Conservation (phyloP, 2,888 invertebrate species). For the Parapristionchus giblindavisi region DNA sequence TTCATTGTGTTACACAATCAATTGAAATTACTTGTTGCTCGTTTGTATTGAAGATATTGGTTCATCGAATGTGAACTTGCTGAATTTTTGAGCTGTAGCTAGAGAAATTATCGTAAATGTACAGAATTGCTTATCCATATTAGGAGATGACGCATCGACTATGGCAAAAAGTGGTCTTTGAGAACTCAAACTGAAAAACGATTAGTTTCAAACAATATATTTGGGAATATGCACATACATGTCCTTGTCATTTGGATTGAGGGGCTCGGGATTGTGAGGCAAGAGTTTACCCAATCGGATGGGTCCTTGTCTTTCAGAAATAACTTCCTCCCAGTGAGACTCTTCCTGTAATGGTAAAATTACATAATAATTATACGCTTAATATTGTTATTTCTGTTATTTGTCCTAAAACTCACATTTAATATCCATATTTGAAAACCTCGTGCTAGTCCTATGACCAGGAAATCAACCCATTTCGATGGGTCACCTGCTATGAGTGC, state of each 20-base stretch:
- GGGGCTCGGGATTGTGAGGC: slow-evolving; percentile 41
- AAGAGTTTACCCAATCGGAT: slow-evolving; percentile 80
- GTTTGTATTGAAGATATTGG: slow-evolving; percentile 70
- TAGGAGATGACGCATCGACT: slow-evolving; percentile 56
- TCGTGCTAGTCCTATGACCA: slow-evolving; percentile 86
- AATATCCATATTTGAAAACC: slow-evolving; percentile 79
- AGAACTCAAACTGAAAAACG: not conserved
- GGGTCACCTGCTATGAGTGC: slow-evolving; percentile 67
- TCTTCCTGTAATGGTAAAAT: slow-evolving; percentile 78
- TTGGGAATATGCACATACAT: not conserved
- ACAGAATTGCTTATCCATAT: slow-evolving; percentile 70
- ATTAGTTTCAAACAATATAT: not conserved
- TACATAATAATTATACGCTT: slow-evolving; percentile 8
- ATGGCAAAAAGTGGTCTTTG: slow-evolving; percentile 62
- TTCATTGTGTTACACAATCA: not conserved
- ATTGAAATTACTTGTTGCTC: slow-evolving; percentile 54
- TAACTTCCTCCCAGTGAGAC: slow-evolving; percentile 91
- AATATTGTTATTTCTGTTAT: too few relatives aligned
- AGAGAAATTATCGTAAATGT: slow-evolving; percentile 71
- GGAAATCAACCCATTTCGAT: slow-evolving; percentile 80
- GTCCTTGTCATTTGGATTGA: not conserved
- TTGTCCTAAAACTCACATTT: slow-evolving; percentile 72
- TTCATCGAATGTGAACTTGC: slow-evolving; percentile 68
- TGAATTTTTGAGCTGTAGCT: slow-evolving; percentile 65
- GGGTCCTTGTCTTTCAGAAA: slow-evolving; percentile 91